Evolutionary conservation across 2,797 vertebrate species (phyloP), one percentile per base, ranked within the genome.

Genomic region (Fratercula arctica): DNA sequence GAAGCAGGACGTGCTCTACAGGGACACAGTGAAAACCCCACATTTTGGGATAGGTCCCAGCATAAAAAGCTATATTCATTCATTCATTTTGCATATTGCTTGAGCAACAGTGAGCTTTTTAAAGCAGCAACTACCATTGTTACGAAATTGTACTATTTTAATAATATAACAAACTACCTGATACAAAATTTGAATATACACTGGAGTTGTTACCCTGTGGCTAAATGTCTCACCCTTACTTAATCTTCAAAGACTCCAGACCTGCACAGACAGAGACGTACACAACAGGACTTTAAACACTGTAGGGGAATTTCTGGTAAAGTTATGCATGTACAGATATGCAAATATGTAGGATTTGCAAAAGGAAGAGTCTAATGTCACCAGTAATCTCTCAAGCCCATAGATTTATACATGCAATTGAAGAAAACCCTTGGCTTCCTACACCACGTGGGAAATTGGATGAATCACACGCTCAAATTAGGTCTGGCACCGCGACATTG

Each of bases 221-320:
- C 79, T 87, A 92, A 92, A 93, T 85, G 87, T 96, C 96, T 95
- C 94, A 96, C 86, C 88, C 86, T 85, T 56, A 50, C 56, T 79
- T 95, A 85, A 95, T 94, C 88, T 83, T 80, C 69, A 48, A 70
- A 77, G 66, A 73, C 86, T 89, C 84, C 92, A 94, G 92, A 87
- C 75, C 41, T 77, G 86, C 89, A 87, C 50, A 89, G 83, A 80
- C 76, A 95, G 75, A 90, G 28, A 85, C 56, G 19, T 2, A 64
- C 18, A 68, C 89, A 77, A 69, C 68, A 92, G 53, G 53, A 83
- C 78, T 93, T 80, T 57, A 82, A 96, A 93, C 37, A 85, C 78
- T 31, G 46, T 33, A 95, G 85, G 84, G 88, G 84, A 92, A 83
- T 85, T 96, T 94, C 92, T 95, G 75, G 53, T 90, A 64, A 85